Conservation (phyloP, 2,113 vertebrate genomes). For the Gorsachius goisagi region DNA sequence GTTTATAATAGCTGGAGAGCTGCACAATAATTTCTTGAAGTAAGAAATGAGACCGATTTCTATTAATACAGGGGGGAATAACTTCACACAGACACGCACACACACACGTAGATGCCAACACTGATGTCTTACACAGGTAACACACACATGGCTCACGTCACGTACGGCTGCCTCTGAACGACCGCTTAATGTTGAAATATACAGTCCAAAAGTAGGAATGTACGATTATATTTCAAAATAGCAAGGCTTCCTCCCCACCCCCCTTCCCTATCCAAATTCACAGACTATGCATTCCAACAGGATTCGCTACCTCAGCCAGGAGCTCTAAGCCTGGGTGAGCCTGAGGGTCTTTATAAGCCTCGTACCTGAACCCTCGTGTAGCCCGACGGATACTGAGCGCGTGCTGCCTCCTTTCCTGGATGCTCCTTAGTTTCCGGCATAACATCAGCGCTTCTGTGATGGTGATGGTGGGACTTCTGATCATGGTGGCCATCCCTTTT, state of each 20-base stretch:
- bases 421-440: not conserved
- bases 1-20: not conserved
- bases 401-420: not conserved
- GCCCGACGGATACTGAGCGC: not conserved
- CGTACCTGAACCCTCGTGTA: slow-evolving; percentile 29
- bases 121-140: not conserved
- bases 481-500: not conserved
- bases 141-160: rapidly evolving
- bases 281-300: not conserved
- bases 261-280: not conserved
- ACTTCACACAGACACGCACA: not conserved
- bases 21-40: not conserved
- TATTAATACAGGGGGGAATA: not conserved
- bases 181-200: not conserved
- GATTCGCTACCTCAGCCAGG: not conserved
- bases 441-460: not conserved
- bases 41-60: not conserved
- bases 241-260: not conserved
- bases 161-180: not conserved
- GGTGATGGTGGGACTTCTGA: not conserved
- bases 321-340: not conserved
- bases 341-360: not conserved
- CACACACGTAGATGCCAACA: not conserved
- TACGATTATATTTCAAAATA: not conserved
- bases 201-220: not conserved